A percentile compares a stretch with the other conserved stretches of the same genome.
phyloP scores from a whole-genome alignment of 1,140 invertebrate species.

The Aphelenchoides besseyi region DNA sequence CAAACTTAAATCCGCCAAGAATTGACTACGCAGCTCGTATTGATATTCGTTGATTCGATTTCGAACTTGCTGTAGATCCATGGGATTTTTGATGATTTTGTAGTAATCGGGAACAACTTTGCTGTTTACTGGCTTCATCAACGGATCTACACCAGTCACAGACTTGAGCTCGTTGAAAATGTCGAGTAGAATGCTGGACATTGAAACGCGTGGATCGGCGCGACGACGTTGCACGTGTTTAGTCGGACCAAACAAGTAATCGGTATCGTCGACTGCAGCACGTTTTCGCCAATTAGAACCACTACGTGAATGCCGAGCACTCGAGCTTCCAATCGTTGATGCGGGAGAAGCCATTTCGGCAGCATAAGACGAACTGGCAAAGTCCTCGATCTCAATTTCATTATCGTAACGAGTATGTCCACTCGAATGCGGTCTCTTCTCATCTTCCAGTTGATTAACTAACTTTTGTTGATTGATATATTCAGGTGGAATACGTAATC shows the following conservation, averaged over 20 bases:
- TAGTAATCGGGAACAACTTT: conserved; percentile 77
- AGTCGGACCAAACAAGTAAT: conserved; percentile 68
- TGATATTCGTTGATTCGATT: conserved; percentile 83
- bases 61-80: conserved; percentile 93
- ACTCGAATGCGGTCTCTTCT: not conserved
- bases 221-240: conserved; percentile 81
- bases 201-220: conserved; percentile 89
- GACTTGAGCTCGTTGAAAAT: conserved; percentile 90
- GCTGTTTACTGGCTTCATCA: conserved; percentile 86
- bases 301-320: not conserved
- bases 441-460: conserved; percentile 6
- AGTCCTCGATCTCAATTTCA: conserved; percentile 1
- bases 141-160: conserved; percentile 84
- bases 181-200: conserved; percentile 84
- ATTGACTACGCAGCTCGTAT: conserved; percentile 86
- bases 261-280: conserved; percentile 67
- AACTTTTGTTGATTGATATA: conserved; percentile 28
- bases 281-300: conserved; percentile 26
- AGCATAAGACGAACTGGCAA: too few relatives aligned
- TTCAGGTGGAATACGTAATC: conserved; percentile 43
- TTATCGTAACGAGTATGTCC: too few relatives aligned
- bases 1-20: conserved; percentile 87
- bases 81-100: conserved; percentile 82
- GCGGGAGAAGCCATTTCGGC: conserved; percentile 7
- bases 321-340: conserved; percentile 25